A percentile compares a stretch with the other conserved stretches of the same genome.
Conservation (phyloP, 2,888 invertebrate species). For the Leucophenga montana region DNA sequence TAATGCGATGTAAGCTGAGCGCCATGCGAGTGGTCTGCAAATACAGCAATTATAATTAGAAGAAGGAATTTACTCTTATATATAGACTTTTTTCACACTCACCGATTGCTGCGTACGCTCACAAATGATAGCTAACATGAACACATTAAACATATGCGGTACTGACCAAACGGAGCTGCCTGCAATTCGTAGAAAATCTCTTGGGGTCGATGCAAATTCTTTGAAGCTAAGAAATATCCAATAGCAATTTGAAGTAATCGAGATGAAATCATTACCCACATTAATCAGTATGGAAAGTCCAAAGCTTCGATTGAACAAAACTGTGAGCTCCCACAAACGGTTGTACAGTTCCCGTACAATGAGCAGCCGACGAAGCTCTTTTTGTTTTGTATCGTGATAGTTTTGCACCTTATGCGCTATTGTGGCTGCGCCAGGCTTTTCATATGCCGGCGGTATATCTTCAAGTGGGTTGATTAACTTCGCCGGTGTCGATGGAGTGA, state of each 20-base stretch:
- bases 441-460: no score
- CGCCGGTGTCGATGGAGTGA: background rate
- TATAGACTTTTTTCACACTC: conserved; percentile 44
- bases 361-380: conserved; percentile 53
- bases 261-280: conserved; percentile 70
- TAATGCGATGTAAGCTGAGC: conserved; percentile 71
- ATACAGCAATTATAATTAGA: background rate
- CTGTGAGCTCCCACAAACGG: conserved; percentile 64
- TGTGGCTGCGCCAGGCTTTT: conserved; percentile 1
- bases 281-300: conserved; percentile 69
- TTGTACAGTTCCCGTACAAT: conserved; percentile 66
- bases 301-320: conserved; percentile 61
- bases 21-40: conserved; percentile 72
- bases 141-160: conserved; percentile 68
- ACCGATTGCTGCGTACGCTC: conserved; percentile 66
- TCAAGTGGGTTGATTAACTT: no score
- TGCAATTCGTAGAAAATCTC: conserved; percentile 56
- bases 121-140: conserved; percentile 64
- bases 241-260: conserved; percentile 70
- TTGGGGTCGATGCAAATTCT: conserved; percentile 49
- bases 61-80: background rate
- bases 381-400: background rate
- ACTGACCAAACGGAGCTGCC: conserved; percentile 62
- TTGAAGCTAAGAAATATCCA: conserved; percentile 70
- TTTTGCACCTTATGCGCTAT: conserved; percentile 22